Evolutionary conservation across 2,888 invertebrate genomes (phyloP).

Genomic region (Ceraclea dissimilis): DNA sequence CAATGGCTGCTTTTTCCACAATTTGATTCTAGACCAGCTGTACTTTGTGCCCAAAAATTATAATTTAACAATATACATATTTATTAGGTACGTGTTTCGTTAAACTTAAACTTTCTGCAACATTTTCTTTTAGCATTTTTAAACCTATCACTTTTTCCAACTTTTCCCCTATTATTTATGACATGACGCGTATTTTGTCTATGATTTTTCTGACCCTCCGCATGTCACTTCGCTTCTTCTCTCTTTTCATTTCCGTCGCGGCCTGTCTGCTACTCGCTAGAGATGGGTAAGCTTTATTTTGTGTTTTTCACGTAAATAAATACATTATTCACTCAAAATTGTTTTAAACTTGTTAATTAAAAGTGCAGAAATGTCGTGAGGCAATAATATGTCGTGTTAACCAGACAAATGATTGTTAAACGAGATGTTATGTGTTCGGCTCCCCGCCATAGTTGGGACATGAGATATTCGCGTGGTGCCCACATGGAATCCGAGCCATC

Average conservation of each 20-base stretch:
- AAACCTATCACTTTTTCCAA: not conserved
- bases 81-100: too few species aligned
- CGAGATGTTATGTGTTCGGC: conserved; percentile 8
- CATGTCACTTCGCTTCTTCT: conserved; percentile 16
- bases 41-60: too few species aligned
- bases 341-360: conserved; percentile 27
- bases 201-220: not conserved
- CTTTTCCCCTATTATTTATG: too few species aligned
- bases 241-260: conserved; percentile 51
- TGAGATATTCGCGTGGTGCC: conserved; percentile 50
- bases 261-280: conserved; percentile 48
- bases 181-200: too few species aligned
- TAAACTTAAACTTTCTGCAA: not conserved
- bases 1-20: too few species aligned
- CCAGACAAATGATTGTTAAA: not conserved
- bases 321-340: conserved; percentile 11
- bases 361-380: not conserved
- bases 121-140: not conserved
- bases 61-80: too few species aligned
- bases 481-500: conserved; percentile 43
- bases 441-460: conserved; percentile 49
- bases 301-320: conserved; percentile 28
- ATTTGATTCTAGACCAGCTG: too few species aligned
- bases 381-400: not conserved
- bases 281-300: conserved; percentile 49